Percentiles rank a stretch among this genome's conserved stretches.
phyloP scores from a whole-genome alignment of 2,888 invertebrate genomes.

The Drosophila nr. perissopoda region DNA sequence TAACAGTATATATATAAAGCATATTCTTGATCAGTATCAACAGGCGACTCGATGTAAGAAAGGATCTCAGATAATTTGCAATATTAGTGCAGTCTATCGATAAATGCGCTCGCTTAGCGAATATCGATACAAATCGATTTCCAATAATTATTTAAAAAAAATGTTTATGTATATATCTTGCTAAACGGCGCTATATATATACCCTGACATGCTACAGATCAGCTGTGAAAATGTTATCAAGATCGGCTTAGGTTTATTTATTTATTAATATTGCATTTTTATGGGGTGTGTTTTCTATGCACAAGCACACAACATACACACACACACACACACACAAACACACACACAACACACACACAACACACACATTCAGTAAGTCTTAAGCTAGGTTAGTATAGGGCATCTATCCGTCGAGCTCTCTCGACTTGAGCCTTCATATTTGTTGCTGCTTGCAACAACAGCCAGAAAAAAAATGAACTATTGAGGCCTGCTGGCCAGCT shows the following conservation, averaged over 20 bases:
- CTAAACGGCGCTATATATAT: neutral
- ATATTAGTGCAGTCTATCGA: neutral
- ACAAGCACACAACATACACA: neutral
- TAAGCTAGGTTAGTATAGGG: neutral
- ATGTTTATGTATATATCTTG: accelerated
- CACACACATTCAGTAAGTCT: neutral
- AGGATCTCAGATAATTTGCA: neutral
- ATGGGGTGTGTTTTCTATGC: neutral
- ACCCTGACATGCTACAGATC: neutral
- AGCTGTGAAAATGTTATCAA: neutral
- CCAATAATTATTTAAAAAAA: neutral
- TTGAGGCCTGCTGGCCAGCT: conserved; percentile 20
- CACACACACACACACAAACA: neutral
- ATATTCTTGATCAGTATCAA: neutral
- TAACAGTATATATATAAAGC: neutral
- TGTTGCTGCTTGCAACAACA: neutral
- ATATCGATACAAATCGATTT: neutral
- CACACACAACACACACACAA: neutral
- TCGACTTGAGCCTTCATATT: neutral
- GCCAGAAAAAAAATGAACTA: conserved; percentile 36
- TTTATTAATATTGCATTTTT: neutral
- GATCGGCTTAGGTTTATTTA: accelerated
- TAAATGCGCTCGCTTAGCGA: neutral
- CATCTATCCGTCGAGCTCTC: neutral
- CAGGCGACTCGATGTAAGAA: too few species aligned